Evolutionary conservation across 2,797 vertebrate species (phyloP).

Genomic region (Chrosomus eos): DNA sequence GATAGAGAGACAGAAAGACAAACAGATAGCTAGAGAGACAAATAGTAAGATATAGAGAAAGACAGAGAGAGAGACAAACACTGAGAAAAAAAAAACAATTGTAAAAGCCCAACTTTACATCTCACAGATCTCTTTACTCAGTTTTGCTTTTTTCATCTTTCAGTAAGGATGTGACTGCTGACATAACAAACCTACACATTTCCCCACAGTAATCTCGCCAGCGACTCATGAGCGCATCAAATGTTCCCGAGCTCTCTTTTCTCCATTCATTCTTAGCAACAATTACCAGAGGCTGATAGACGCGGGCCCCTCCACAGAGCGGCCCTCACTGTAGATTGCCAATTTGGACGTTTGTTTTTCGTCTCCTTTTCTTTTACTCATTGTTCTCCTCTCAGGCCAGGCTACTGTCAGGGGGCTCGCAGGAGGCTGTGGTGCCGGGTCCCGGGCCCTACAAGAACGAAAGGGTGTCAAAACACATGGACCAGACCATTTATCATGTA

Average conservation of each 20-base stretch:
- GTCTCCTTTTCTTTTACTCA: conserved; percentile 63
- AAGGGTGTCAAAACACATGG: conserved; percentile 90
- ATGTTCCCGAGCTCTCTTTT: conserved; percentile 20
- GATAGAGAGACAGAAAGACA: neutral
- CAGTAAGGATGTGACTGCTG: conserved; percentile 23
- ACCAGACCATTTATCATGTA: conserved; percentile 95
- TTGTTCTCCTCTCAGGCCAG: conserved; percentile 65
- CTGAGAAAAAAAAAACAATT: neutral
- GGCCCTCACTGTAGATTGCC: conserved; percentile 70
- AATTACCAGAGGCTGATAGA: conserved; percentile 60
- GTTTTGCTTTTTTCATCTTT: conserved; percentile 25
- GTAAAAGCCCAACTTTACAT: conserved; percentile 21
- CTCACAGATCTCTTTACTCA: neutral
- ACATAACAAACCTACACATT: conserved; percentile 31
- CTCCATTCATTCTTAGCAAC: conserved; percentile 47
- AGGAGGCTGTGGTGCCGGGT: conserved; percentile 53
- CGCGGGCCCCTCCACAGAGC: conserved; percentile 41
- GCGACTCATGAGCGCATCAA: conserved; percentile 45
- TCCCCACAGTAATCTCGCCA: conserved; percentile 20
- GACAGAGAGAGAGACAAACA: neutral
- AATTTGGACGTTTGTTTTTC: conserved; percentile 73
- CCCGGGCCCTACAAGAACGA: conserved; percentile 63
- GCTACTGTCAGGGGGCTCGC: conserved; percentile 61
- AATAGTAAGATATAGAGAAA: neutral
- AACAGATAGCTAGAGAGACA: too few relatives aligned